Conservation (phyloP, 2,113 vertebrate species). For the Seriola dumerili region DNA sequence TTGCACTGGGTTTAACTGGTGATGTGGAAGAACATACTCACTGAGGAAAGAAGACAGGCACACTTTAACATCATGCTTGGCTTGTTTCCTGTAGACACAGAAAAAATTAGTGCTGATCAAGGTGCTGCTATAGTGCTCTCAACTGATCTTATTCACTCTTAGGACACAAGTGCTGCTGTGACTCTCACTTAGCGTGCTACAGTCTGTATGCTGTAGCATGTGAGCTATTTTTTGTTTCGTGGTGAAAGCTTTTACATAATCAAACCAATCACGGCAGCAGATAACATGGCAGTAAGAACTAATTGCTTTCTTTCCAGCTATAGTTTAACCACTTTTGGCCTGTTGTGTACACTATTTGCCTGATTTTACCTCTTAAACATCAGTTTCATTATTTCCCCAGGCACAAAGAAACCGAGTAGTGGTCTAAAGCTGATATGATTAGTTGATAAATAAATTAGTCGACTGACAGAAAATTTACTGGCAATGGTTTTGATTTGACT, state of each 20-base stretch:
- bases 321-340: neutral
- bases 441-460: too few species aligned
- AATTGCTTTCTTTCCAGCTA: neutral
- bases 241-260: neutral
- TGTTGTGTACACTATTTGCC: neutral
- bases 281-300: neutral
- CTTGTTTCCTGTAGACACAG: slow-evolving; percentile 3
- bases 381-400: too few species aligned
- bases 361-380: neutral
- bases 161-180: neutral
- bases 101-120: neutral
- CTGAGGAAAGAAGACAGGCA: neutral
- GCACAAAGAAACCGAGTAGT: too few species aligned
- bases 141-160: neutral
- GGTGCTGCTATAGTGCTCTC: neutral
- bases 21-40: slow-evolving; percentile 1
- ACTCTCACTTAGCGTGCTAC: neutral
- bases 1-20: neutral
- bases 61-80: slow-evolving; percentile 12
- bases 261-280: neutral
- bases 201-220: neutral
- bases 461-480: too few species aligned
- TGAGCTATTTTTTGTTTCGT: neutral
- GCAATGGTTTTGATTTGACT: too few species aligned
- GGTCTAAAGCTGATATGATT: too few species aligned